Conservation (phyloP, 2,888 invertebrate species). For the Hofmannophila pseudospretella region DNA sequence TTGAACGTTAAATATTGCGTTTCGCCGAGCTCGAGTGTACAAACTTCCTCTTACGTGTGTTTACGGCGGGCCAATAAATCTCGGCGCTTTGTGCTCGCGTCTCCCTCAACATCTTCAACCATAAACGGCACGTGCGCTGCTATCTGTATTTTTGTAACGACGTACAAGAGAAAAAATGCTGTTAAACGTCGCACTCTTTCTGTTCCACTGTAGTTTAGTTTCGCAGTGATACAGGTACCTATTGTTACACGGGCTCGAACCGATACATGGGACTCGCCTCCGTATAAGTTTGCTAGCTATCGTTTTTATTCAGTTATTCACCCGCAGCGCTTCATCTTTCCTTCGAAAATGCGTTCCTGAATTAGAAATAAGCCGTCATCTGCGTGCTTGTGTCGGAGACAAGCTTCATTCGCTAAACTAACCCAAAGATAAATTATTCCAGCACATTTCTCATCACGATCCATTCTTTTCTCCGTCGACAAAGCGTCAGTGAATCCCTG, state of each 20-base stretch:
- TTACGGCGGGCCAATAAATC: constrained; percentile 62
- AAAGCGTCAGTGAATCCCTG: constrained; percentile 61
- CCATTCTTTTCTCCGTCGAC: constrained; percentile 61
- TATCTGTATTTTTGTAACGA: constrained; percentile 60
- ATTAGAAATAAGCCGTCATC: constrained; percentile 62
- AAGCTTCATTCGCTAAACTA: constrained; percentile 58
- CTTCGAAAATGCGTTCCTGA: constrained; percentile 55
- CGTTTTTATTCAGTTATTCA: constrained; percentile 62
- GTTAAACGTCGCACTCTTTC: constrained; percentile 40
- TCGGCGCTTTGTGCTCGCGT: constrained; percentile 49
- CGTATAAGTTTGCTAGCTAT: constrained; percentile 38
- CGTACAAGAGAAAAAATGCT: constrained; percentile 55
- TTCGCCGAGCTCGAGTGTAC: constrained; percentile 47
- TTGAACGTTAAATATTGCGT: constrained; percentile 60
- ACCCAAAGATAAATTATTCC: constrained; percentile 70
- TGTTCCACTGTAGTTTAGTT: constrained; percentile 39
- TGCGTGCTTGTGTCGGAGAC: constrained; percentile 45
- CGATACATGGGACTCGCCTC: constrained; percentile 26
- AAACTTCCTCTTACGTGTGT: constrained; percentile 57
- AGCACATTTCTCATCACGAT: constrained; percentile 66
- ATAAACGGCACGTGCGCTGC: constrained; percentile 62
- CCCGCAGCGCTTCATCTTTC: constrained; percentile 48
- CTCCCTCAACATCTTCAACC: constrained; percentile 56
- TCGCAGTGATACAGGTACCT: constrained; percentile 28
- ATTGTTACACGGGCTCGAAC: constrained; percentile 29